A percentile compares a stretch with the other conserved stretches of the same genome.
phyloP scores from a whole-genome alignment of 1,140 invertebrate species.

The Brachionus rotundiformis region DNA sequence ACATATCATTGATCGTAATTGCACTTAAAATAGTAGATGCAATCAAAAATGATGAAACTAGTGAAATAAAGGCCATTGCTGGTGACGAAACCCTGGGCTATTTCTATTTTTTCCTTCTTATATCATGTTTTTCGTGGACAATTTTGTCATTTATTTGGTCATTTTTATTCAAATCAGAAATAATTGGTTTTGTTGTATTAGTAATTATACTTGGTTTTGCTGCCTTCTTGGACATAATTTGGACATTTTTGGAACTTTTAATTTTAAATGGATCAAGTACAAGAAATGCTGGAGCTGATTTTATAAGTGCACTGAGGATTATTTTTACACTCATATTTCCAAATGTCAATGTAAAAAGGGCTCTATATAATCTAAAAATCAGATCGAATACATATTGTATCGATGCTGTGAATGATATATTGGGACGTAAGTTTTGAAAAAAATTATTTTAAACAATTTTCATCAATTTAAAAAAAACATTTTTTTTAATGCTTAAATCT shows the following conservation, averaged over 20 bases:
- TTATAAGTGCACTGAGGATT: neutral
- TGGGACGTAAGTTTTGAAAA: constrained; percentile 12
- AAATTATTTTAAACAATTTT: too few relatives aligned
- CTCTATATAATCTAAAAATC: constrained; percentile 41
- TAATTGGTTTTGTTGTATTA: constrained; percentile 46
- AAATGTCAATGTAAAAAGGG: constrained; percentile 37
- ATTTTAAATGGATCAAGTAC: constrained; percentile 2
- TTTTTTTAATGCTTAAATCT: too few relatives aligned
- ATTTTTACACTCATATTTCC: constrained; percentile 44
- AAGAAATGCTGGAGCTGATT: constrained; percentile 3
- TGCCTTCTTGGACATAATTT: constrained; percentile 43
- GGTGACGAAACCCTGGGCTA: constrained; percentile 44
- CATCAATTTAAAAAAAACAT: too few relatives aligned
- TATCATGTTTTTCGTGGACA: constrained; percentile 32
- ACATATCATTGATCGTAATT: constrained; percentile 48
- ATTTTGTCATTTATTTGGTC: constrained; percentile 42
- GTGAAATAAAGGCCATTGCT: constrained; percentile 44
- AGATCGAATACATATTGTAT: constrained; percentile 32
- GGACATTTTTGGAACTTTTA: constrained; percentile 38
- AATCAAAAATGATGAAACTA: neutral
- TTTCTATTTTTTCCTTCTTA: constrained; percentile 35
- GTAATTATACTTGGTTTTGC: constrained; percentile 37
- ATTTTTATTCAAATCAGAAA: constrained; percentile 52
- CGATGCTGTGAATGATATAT: constrained; percentile 19
- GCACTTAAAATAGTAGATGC: constrained; percentile 28